phyloP scores from a whole-genome alignment of 1,140 invertebrate species.

The Drosophila arizonae region DNA sequence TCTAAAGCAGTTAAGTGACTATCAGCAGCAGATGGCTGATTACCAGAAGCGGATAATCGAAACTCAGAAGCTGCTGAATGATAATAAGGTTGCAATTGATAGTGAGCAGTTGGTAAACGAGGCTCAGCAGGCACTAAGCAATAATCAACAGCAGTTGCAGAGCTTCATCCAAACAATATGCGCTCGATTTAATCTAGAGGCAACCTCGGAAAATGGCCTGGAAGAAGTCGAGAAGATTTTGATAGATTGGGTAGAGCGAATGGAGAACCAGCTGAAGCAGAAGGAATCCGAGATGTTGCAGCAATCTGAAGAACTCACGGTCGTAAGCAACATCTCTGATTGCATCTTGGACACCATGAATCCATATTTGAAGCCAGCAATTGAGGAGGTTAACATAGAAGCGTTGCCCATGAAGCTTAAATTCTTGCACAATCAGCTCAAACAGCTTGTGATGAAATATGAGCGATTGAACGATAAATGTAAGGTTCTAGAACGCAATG shows the following conservation, averaged over 20 bases:
- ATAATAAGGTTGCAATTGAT: too few species aligned
- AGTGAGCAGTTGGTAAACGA: background rate
- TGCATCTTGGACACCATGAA: background rate
- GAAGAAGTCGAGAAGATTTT: conserved; percentile 1
- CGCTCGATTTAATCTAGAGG: background rate
- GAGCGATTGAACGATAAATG: background rate
- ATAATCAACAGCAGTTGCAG: background rate
- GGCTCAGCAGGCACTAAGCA: background rate
- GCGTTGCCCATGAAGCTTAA: background rate
- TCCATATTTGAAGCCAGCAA: background rate
- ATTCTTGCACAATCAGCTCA: background rate
- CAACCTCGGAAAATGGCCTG: background rate
- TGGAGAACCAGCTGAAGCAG: background rate
- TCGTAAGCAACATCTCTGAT: background rate
- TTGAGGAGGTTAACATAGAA: background rate
- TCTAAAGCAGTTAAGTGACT: too few species aligned
- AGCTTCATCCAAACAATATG: background rate
- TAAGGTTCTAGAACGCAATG: background rate
- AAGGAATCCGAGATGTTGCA: background rate
- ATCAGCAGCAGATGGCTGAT: too few species aligned
- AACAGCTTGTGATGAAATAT: background rate
- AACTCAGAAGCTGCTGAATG: too few species aligned
- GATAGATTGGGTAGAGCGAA: background rate
- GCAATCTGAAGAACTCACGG: background rate
- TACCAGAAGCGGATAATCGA: too few species aligned